phyloP scores from a whole-genome alignment of 37 sponge, comb jelly and placozoan genomes.

The Crambe crambe region DNA sequence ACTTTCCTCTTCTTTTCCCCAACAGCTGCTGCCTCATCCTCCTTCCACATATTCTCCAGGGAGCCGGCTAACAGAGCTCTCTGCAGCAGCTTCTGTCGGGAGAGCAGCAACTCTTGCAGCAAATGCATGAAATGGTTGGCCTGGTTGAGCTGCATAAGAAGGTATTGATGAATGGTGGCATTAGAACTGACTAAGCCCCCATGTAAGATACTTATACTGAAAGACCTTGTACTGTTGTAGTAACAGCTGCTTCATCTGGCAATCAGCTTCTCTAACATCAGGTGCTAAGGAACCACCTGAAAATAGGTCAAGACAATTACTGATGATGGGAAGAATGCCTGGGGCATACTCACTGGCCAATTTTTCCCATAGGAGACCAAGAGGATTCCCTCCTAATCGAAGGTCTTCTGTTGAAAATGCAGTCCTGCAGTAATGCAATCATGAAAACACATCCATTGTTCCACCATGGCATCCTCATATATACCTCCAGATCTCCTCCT shows the following conservation, averaged over 20 bases:
- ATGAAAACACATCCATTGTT: background rate
- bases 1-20: conserved; percentile 18
- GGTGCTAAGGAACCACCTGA: conserved; percentile 28
- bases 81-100: conserved; percentile 32
- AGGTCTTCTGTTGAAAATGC: conserved; percentile 51
- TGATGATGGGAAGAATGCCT: too few relatives aligned
- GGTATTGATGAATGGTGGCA: background rate
- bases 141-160: conserved; percentile 32
- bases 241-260: conserved; percentile 29
- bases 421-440: conserved; percentile 2
- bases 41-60: conserved; percentile 24
- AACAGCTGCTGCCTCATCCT: background rate
- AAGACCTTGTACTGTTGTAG: conserved; percentile 60
- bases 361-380: conserved; percentile 40
- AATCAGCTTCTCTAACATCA: conserved; percentile 2
- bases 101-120: conserved; percentile 32
- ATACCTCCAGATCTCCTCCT: conserved; percentile 37
- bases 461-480: background rate
- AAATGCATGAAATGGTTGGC: conserved; percentile 24
- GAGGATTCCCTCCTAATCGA: conserved; percentile 66
- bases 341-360: conserved; percentile 43
- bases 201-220: background rate
- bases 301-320: background rate
- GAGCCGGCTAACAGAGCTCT: conserved; percentile 18
- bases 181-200: background rate